Evolutionary conservation across 2,888 invertebrate species (phyloP).

Genomic region (Drosophila parthenogenetica): DNA sequence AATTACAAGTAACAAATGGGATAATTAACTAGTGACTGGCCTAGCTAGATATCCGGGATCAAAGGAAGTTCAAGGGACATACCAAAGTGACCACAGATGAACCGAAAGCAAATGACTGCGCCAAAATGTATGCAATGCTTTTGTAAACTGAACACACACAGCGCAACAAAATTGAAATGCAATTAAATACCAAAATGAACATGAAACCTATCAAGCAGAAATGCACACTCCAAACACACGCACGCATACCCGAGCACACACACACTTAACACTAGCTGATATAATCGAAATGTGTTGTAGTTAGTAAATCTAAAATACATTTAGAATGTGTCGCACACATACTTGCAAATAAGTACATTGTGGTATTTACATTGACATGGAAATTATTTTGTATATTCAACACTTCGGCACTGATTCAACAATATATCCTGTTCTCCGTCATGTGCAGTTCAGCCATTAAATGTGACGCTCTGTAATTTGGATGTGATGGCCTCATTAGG

Average conservation of each 20-base stretch:
- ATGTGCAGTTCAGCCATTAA: conserved; percentile 27
- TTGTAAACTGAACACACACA: conserved; percentile 27
- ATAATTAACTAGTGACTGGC: conserved; percentile 48
- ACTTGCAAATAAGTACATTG: conserved; percentile 9
- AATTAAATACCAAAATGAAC: conserved; percentile 74
- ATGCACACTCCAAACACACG: conserved; percentile 4
- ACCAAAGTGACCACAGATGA: conserved; percentile 37
- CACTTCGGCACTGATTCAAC: conserved; percentile 54
- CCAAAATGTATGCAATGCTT: conserved; percentile 43
- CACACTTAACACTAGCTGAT: conserved; percentile 16
- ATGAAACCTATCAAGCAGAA: conserved; percentile 51
- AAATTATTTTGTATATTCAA: conserved; percentile 67
- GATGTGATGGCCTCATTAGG: conserved; percentile 58
- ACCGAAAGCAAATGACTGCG: conserved; percentile 52
- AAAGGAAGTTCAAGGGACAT: conserved; percentile 13
- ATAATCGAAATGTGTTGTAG: conserved; percentile 69
- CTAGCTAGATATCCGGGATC: neutral
- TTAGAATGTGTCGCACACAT: conserved; percentile 36
- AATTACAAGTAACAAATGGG: neutral
- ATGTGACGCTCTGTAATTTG: conserved; percentile 54
- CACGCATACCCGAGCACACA: neutral
- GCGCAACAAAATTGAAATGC: conserved; percentile 72
- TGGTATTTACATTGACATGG: conserved; percentile 44
- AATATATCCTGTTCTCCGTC: neutral
- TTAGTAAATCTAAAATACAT: conserved; percentile 73